Conservation (phyloP, 2,113 vertebrate species). For the Nanger granti region DNA sequence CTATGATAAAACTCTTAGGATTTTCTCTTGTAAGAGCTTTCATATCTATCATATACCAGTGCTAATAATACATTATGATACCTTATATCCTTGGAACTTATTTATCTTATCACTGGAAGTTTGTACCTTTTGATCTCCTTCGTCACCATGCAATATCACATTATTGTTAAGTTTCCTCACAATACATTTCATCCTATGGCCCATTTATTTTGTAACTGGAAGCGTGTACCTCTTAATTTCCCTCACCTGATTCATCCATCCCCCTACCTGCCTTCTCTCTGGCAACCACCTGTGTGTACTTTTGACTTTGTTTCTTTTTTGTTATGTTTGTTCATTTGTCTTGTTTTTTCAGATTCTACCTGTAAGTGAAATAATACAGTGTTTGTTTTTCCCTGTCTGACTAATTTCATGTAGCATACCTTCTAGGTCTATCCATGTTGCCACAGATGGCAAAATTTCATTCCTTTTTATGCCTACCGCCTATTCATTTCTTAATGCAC, state of each 20-base stretch:
- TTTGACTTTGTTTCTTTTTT: neutral
- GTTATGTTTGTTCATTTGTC: neutral
- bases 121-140: neutral
- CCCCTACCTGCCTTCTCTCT: neutral
- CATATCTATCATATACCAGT: neutral
- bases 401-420: neutral
- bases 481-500: neutral
- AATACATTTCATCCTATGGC: neutral
- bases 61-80: neutral
- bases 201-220: neutral
- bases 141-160: neutral
- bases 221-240: neutral
- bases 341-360: neutral
- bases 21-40: neutral
- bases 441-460: neutral
- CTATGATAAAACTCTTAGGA: neutral
- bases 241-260: neutral
- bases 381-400: neutral
- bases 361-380: neutral
- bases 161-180: neutral
- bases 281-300: neutral
- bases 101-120: neutral
- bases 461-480: neutral
- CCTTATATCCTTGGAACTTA: neutral
- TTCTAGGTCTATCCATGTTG: neutral